These are phyloP conservation scores for Pediacus dermestoides DNA, from an alignment of 2,888 invertebrate species.

Conservation along the genomic window DNA sequence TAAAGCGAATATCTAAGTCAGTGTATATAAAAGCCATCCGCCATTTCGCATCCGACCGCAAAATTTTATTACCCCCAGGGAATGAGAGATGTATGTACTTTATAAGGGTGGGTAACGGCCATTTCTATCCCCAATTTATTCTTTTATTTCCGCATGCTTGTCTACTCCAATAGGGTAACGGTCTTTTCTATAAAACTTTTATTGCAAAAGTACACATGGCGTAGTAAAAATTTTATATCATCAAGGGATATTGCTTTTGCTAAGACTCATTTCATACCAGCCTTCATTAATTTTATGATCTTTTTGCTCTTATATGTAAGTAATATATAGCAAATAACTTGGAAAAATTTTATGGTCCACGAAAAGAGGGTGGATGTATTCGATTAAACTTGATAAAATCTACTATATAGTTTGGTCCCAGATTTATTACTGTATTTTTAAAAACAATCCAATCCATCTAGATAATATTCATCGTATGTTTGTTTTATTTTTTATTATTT, in stretches of 20 bases:
- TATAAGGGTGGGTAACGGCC: constrained; percentile 29
- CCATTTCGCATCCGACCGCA: constrained; percentile 26
- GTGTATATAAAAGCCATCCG: too few species aligned
- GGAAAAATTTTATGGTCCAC: constrained; percentile 17
- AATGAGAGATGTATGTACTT: constrained; percentile 23
- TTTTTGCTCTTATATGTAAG: constrained; percentile 23
- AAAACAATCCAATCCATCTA: too few species aligned
- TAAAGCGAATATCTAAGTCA: too few species aligned
- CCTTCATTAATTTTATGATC: constrained; percentile 35
- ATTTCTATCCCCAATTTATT: constrained; percentile 29
- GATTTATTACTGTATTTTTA: too few species aligned
- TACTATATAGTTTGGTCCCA: too few species aligned
- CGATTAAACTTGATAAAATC: constrained; percentile 11
- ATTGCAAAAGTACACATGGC: constrained; percentile 29
- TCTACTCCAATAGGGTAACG: constrained; percentile 24
- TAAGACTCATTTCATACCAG: constrained; percentile 31
- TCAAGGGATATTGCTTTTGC: constrained; percentile 28
- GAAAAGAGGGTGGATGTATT: constrained; percentile 8
- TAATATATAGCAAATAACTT: constrained; percentile 21
- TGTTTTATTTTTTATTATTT: too few species aligned
- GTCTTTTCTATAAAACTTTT: constrained; percentile 26
- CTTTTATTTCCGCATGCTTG: constrained; percentile 26
- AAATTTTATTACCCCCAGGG: constrained; percentile 26
- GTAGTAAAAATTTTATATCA: constrained; percentile 30
- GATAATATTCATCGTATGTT: too few species aligned